These are phyloP conservation scores for Heliconius sara DNA, from an alignment of 2,888 invertebrate genomes.

Conservation along the genomic window DNA sequence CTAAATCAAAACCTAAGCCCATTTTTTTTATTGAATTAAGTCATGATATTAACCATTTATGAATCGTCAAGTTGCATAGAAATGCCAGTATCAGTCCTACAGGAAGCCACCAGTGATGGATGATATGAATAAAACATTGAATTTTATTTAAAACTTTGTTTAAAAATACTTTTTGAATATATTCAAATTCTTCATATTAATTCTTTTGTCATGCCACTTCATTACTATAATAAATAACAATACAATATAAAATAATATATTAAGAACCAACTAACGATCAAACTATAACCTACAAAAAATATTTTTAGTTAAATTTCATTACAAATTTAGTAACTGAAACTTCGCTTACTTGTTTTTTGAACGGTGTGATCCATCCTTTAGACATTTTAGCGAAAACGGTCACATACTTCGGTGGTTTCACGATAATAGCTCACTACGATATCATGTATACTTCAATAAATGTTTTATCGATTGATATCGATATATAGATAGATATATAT, in stretches of 20 bases:
- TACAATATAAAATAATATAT: too few relatives aligned
- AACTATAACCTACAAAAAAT: background rate
- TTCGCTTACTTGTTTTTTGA: conserved; percentile 54
- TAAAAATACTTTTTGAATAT: background rate
- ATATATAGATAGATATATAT: conserved; percentile 24
- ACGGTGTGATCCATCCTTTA: conserved; percentile 55
- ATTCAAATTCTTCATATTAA: too few relatives aligned
- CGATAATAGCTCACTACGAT: background rate
- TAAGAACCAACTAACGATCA: too few relatives aligned
- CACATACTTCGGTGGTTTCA: conserved; percentile 12
- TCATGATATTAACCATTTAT: background rate
- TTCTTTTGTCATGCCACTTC: too few relatives aligned
- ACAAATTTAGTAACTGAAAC: background rate
- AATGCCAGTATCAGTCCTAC: background rate
- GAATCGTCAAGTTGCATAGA: background rate
- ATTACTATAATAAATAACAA: too few relatives aligned
- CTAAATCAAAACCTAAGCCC: too few relatives aligned
- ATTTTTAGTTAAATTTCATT: background rate
- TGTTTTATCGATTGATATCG: conserved; percentile 37
- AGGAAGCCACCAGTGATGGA: background rate
- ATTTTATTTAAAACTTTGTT: background rate
- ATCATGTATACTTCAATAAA: conserved; percentile 13
- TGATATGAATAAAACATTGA: background rate
- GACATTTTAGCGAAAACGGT: conserved; percentile 42
- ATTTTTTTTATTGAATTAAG: background rate